A percentile compares a stretch with the other conserved stretches of the same genome.
Evolutionary conservation across 1,140 invertebrate species (phyloP).

Genomic region (Rhagoletis pomonella): DNA sequence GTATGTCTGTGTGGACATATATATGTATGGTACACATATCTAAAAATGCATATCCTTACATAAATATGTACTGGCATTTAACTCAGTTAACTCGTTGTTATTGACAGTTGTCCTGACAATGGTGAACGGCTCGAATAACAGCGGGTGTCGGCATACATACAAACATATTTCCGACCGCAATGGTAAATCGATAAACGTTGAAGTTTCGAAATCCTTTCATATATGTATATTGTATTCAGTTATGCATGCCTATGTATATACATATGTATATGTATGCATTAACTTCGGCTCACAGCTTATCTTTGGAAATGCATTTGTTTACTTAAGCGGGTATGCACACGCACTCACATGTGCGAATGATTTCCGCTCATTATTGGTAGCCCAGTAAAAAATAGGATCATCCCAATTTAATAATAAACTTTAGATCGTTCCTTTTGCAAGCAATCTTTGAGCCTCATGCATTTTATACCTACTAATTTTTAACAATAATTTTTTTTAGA

Average conservation of each 20-base stretch:
- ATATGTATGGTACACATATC: background rate
- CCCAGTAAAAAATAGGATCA: too few species aligned
- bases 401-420: too few species aligned
- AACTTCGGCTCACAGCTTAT: background rate
- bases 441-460: too few species aligned
- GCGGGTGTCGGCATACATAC: background rate
- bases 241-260: too few species aligned
- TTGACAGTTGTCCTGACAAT: slow-evolving; percentile 42
- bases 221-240: background rate
- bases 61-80: background rate
- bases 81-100: slow-evolving; percentile 9
- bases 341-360: too few species aligned
- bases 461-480: too few species aligned
- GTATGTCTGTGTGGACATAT: too few species aligned
- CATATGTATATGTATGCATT: too few species aligned
- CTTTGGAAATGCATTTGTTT: background rate
- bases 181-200: background rate
- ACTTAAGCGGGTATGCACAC: background rate
- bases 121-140: slow-evolving; percentile 24
- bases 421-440: too few species aligned
- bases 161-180: background rate
- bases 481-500: too few species aligned
- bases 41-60: background rate
- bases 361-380: too few species aligned
- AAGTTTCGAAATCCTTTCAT: background rate